Percentiles rank a stretch among this genome's conserved stretches.
These are phyloP conservation scores for Lypha dubia DNA, from an alignment of 2,888 invertebrate genomes.

Conservation along the genomic window DNA sequence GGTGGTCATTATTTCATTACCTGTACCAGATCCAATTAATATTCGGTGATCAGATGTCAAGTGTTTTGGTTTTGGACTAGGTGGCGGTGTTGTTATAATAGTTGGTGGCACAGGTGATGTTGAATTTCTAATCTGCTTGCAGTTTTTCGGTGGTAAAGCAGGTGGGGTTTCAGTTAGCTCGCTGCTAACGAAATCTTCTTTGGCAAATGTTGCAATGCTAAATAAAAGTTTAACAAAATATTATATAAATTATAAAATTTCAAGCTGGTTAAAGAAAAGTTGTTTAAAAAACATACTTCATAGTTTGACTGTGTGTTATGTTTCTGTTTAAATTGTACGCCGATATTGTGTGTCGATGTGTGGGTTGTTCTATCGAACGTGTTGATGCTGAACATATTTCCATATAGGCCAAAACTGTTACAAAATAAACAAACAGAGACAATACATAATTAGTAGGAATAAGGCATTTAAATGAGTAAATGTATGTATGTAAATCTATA, in stretches of 20 bases:
- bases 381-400: conserved; percentile 95
- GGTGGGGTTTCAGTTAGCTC: conserved; percentile 84
- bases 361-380: conserved; percentile 56
- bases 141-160: conserved; percentile 86
- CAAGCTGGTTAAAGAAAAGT: not conserved
- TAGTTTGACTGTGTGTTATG: conserved; percentile 83
- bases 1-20: conserved; percentile 83
- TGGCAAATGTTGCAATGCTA: conserved; percentile 79
- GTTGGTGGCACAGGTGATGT: conserved; percentile 77
- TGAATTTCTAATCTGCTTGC: conserved; percentile 80
- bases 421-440: conserved; percentile 56
- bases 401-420: conserved; percentile 96
- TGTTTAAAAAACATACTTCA: conserved; percentile 80
- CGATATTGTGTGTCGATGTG: conserved; percentile 93
- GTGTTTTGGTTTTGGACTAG: conserved; percentile 81
- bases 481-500: not conserved
- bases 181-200: conserved; percentile 73
- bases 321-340: conserved; percentile 85
- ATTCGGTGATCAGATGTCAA: conserved; percentile 72
- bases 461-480: not conserved
- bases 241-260: not conserved
- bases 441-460: conserved; percentile 34
- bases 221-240: conserved; percentile 61
- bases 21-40: conserved; percentile 56
- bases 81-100: conserved; percentile 84